Conservation (phyloP, 2,113 vertebrate genomes). For the Ptyas mucosa region DNA sequence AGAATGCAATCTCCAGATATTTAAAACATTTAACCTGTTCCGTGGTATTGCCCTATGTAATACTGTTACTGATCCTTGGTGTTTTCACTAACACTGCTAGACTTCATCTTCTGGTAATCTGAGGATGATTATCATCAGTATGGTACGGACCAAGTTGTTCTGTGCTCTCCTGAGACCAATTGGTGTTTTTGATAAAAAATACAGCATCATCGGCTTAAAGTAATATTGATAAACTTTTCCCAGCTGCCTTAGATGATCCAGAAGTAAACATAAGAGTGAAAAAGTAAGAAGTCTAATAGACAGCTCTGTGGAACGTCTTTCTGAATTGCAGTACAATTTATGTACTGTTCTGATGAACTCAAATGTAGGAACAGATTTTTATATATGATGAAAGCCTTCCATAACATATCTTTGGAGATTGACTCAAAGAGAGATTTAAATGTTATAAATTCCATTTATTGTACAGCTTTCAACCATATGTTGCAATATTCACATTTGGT, state of each 20-base stretch:
- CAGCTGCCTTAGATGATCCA: not conserved
- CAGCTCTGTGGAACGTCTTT: not conserved
- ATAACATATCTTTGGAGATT: not conserved
- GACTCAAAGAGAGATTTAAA: not conserved
- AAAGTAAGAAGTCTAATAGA: not conserved
- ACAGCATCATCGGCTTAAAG: not conserved
- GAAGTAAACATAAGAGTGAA: not conserved
- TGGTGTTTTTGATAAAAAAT: not conserved
- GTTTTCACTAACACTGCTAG: not conserved
- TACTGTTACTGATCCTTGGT: not conserved
- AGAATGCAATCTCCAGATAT: not conserved
- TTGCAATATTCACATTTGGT: not conserved
- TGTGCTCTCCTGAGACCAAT: not conserved
- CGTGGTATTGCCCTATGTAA: not conserved
- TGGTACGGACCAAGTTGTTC: not conserved
- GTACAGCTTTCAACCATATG: not conserved
- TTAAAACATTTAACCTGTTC: not conserved
- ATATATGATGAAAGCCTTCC: not conserved
- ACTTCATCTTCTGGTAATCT: not conserved
- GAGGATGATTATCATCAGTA: not conserved
- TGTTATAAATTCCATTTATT: not conserved
- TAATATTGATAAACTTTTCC: not conserved
- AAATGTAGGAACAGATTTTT: not conserved
- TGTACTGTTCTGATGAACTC: not conserved
- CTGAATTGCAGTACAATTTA: not conserved